These are phyloP conservation scores for Tipula lateralis DNA, from an alignment of 2,888 invertebrate species.

Conservation along the genomic window DNA sequence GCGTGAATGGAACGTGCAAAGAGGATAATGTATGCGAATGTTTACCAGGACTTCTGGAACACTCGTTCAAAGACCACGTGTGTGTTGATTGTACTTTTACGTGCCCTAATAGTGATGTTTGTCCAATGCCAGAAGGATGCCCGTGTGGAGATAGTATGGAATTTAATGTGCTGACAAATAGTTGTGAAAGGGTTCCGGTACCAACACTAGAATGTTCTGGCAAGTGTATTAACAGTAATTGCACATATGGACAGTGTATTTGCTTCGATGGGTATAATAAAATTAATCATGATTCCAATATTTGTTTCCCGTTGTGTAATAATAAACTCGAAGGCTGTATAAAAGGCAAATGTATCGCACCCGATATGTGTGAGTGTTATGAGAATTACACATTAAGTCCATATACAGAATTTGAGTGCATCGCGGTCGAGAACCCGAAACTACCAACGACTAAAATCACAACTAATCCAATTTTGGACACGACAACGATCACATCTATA, in stretches of 20 bases:
- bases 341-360: constrained; percentile 31
- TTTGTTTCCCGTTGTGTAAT: constrained; percentile 26
- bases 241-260: not conserved
- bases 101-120: not conserved
- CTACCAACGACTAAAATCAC: not conserved
- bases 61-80: not conserved
- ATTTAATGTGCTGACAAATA: not conserved
- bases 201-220: not conserved
- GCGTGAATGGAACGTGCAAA: not conserved
- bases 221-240: constrained; percentile 12
- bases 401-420: not conserved
- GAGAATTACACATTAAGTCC: not conserved
- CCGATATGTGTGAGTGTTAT: constrained; percentile 32
- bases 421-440: not conserved
- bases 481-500: not conserved
- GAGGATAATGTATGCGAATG: not conserved
- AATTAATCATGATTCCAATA: not conserved
- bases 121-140: not conserved
- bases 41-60: not conserved
- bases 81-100: not conserved
- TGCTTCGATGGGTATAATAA: constrained; percentile 27
- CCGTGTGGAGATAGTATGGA: not conserved
- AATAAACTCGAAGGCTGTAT: constrained; percentile 13
- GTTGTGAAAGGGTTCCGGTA: not conserved
- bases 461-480: not conserved